Evolutionary conservation across 1,140 invertebrate genomes (phyloP), one percentile per base, ranked within the genome.

Genomic region (Drosophila sucinea): DNA sequence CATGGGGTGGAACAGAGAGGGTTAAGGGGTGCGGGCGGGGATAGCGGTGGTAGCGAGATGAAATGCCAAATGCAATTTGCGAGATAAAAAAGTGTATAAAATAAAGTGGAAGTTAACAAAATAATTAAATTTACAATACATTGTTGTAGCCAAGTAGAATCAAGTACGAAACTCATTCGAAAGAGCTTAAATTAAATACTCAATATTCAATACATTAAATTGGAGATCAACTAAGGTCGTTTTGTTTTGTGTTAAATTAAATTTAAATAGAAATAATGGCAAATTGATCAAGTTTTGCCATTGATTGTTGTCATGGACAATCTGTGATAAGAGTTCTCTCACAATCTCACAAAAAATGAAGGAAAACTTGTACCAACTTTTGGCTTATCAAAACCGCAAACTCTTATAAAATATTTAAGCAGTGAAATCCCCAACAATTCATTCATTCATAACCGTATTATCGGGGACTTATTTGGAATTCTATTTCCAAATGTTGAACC

Each of bases 41-140:
- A 62, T 56, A 70, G 64, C 30, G 30, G 4, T 4, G 60, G 41
- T 35, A 66, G 57, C 41, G 57, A 78, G 68, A 67, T 67, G 67
- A 79, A 79, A 74, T 81, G 65, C 60, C 74, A 70, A 51, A 76
- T 70, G 64, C 73, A 75, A 74, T 76, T 74, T 68, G 71, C n/a
- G 38, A 44, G 10, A 61, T 35, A 58, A n/a, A 58, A 35, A 58
- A 35, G 4, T 33, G 6, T 35, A 33, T 23, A 7, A 33, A 33
- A 23, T 30, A 57, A 33, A 33, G 55, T 57, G 29, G 27, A 67
- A 56, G 66, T 56, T 47, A 47, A 47, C 44, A 47, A 47, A 51
- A 51, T 51, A 51, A 51, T 51, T 51, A 51, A 51, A 51, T 27
- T 51, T 51, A 51, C 44, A 10, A 51, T 51, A 51, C 23, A 44